phyloP scores from a whole-genome alignment of 2,888 invertebrate genomes.

The Mythimna pallens region DNA sequence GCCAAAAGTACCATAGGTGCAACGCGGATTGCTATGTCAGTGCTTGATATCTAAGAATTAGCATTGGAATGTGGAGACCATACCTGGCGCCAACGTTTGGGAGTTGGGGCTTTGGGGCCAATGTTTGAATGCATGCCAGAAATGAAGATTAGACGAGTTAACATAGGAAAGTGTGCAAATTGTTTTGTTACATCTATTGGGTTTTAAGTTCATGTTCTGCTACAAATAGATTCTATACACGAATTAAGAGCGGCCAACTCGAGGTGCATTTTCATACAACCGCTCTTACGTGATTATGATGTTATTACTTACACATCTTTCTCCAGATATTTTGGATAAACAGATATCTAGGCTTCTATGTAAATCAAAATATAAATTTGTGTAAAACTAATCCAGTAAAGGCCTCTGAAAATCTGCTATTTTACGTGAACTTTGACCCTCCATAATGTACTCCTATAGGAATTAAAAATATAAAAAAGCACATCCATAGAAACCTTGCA shows the following conservation, averaged over 20 bases:
- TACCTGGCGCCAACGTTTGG: conserved; percentile 52
- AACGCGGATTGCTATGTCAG: conserved; percentile 38
- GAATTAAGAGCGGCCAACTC: conserved; percentile 9
- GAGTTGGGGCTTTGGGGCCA: conserved; percentile 11
- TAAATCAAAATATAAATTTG: no score
- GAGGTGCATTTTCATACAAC: no score
- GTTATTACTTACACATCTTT: no score
- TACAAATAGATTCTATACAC: neutral
- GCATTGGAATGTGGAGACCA: conserved; percentile 57
- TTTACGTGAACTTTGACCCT: no score
- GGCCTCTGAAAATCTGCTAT: no score
- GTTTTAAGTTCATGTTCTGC: conserved; percentile 35
- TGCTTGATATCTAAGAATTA: conserved; percentile 50
- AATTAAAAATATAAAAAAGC: no score
- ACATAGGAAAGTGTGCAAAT: conserved; percentile 60
- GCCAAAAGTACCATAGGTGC: conserved; percentile 63
- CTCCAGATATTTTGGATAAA: no score
- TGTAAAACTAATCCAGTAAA: no score
- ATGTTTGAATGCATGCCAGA: conserved; percentile 54
- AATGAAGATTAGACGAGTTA: conserved; percentile 39
- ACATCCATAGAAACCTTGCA: no score
- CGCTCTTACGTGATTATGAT: no score
- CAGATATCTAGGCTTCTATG: no score
- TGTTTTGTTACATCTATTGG: conserved; percentile 20
- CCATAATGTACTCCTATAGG: no score